A percentile compares a stretch with the other conserved stretches of the same genome.
These are phyloP conservation scores for Triplophysa dalaica DNA, from an alignment of 2,113 vertebrate species.

Conservation along the genomic window DNA sequence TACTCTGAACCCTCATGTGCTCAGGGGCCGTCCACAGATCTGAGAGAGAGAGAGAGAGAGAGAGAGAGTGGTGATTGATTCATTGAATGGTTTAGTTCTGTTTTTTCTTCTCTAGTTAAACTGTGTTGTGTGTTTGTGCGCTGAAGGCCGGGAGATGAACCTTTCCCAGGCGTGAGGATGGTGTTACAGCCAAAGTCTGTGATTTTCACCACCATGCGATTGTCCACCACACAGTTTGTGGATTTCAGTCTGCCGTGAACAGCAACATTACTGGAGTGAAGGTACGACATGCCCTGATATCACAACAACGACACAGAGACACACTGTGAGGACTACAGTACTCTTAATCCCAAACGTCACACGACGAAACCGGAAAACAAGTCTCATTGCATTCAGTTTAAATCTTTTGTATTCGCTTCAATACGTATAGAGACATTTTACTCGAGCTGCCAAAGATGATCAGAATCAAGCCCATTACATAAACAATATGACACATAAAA, in stretches of 20 bases:
- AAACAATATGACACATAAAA: too few species aligned
- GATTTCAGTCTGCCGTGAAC: constrained; percentile 94
- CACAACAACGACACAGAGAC: background rate
- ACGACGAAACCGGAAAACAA: background rate
- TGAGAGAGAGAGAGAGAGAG: constrained; percentile 54
- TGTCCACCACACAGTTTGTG: constrained; percentile 96
- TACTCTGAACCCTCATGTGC: constrained; percentile 81
- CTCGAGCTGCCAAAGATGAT: too few species aligned
- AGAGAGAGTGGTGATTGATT: background rate
- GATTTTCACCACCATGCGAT: constrained; percentile 97
- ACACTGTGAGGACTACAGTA: background rate
- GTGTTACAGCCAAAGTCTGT: constrained; percentile 95
- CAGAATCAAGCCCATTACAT: too few species aligned
- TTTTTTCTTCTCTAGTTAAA: background rate
- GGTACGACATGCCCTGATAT: constrained; percentile 92
- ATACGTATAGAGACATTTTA: too few species aligned
- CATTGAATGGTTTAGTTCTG: background rate
- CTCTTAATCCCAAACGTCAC: background rate
- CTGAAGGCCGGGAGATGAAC: constrained; percentile 48
- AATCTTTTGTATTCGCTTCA: too few species aligned
- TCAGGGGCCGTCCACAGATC: constrained; percentile 95
- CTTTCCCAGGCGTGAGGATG: constrained; percentile 82
- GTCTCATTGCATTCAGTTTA: too few species aligned
- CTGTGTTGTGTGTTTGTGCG: too few species aligned
- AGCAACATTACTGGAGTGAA: constrained; percentile 90